Evolutionary conservation across 2,888 invertebrate species (phyloP).

Genomic region (Andrena hattorfiana): DNA sequence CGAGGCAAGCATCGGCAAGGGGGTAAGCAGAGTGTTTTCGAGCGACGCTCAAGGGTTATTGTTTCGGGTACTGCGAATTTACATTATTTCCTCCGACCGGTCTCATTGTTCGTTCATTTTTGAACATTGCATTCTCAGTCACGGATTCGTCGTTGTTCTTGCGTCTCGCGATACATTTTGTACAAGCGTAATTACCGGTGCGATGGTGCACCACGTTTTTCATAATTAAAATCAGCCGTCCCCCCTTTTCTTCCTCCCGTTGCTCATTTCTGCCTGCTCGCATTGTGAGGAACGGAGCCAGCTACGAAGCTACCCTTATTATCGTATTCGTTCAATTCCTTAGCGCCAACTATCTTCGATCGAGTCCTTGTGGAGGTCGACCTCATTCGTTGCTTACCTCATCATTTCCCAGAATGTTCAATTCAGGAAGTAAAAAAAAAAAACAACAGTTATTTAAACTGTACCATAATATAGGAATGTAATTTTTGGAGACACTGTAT

Average conservation of each 20-base stretch:
- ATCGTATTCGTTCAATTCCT: conserved; percentile 38
- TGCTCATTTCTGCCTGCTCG: conserved; percentile 11
- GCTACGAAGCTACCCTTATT: conserved; percentile 29
- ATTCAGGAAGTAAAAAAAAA: too few relatives aligned
- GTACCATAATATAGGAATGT: too few relatives aligned
- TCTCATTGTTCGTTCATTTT: conserved; percentile 70
- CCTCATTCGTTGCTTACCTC: too few relatives aligned
- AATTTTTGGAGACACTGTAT: too few relatives aligned
- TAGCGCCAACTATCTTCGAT: background rate
- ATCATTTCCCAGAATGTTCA: too few relatives aligned
- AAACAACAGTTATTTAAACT: too few relatives aligned
- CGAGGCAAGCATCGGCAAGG: conserved; percentile 45
- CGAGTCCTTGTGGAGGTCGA: conserved; percentile 1
- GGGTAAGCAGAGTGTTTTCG: conserved; percentile 69
- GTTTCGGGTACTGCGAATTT: conserved; percentile 73
- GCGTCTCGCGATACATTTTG: conserved; percentile 67
- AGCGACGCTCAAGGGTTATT: conserved; percentile 73
- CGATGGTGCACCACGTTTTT: conserved; percentile 68
- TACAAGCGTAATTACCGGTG: conserved; percentile 70
- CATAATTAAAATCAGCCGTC: conserved; percentile 63
- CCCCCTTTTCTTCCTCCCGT: background rate
- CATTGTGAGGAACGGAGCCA: conserved; percentile 7
- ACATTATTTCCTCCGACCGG: conserved; percentile 71
- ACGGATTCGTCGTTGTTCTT: conserved; percentile 66
- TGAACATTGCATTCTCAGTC: conserved; percentile 69